Percentiles rank a stretch among this genome's conserved stretches.
Evolutionary conservation across 2,888 invertebrate genomes (phyloP).

Genomic region (Drosophila anomalipes): DNA sequence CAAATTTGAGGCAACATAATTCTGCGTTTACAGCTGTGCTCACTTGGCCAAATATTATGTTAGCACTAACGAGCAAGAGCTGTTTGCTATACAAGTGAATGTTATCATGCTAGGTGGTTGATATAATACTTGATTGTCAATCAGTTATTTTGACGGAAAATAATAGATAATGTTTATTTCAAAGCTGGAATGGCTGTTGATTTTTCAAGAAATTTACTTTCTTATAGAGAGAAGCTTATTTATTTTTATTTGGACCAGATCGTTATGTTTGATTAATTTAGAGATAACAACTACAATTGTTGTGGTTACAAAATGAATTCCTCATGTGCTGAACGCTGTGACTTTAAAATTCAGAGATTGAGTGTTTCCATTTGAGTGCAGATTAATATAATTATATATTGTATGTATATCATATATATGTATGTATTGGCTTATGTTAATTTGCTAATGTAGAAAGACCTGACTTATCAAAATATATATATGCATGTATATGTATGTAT

Average conservation of each 20-base stretch:
- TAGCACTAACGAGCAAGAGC: neutral
- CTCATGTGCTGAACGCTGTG: slow-evolving; percentile 9
- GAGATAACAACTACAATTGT: slow-evolving; percentile 30
- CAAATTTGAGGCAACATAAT: slow-evolving; percentile 2
- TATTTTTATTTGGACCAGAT: slow-evolving; percentile 41
- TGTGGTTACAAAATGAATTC: slow-evolving; percentile 15
- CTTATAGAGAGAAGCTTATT: slow-evolving; percentile 14
- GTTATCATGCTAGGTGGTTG: neutral
- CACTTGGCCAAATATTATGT: neutral
- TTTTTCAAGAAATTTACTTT: neutral
- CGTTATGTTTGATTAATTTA: slow-evolving; percentile 38
- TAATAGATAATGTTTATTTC: neutral
- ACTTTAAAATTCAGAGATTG: slow-evolving; percentile 13
- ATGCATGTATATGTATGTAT: slow-evolving; percentile 13
- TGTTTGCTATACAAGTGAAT: neutral
- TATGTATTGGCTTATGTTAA: slow-evolving; percentile 25
- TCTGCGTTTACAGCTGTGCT: neutral
- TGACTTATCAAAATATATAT: slow-evolving; percentile 42
- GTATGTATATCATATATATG: neutral
- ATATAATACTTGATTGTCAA: neutral
- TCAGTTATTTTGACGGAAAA: neutral
- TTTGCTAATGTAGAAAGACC: slow-evolving; percentile 34
- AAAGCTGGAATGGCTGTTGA: neutral
- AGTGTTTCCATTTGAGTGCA: slow-evolving; percentile 14
- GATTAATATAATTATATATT: slow-evolving; percentile 3